Base-by-base conservation (phyloP, 1,140 invertebrate species). In the Penaeus chinensis region DNA sequence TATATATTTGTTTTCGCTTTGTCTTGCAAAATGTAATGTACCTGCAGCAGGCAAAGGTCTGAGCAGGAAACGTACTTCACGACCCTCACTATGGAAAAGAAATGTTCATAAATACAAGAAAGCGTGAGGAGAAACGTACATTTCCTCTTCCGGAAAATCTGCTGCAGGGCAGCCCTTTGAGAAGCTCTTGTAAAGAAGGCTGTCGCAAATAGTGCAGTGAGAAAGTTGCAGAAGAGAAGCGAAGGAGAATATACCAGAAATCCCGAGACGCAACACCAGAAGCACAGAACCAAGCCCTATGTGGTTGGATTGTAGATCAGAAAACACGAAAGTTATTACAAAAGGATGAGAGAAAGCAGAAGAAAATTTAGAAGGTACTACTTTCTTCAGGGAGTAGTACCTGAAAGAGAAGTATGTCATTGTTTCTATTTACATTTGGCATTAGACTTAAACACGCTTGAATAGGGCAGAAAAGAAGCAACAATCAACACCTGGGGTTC, bases 211-310 rank as follows among this genome's bases (percentile, higher is more conserved):
- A 24, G 77, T 79, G 77, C 77, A n/a, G 47, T 79, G 24, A 79
- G 79, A 81, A 81, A 60, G 54, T 81, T 81, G 62, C 10, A 61
- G 47, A 81, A 66, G 65, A 81, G 77, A 42, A 81, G 11, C 79
- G 79, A 61, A 81, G 79, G 54, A 81, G n/a, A 60, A 60, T 81
- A 61, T 81, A 81, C 79, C 79, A 81, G 24, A 42, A 81, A 81
- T 81, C 24, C 54, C 42, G 79, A 81, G 24, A 63, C 27, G 79
- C 79, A n/a, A 42, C 79, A 81, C 60, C 79, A 81, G 54, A 61
- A 81, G 54, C 19, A 81, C 79, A 81, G 54, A 81, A 61, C 62
- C 16, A 80, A 80, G 60, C 24, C 42, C 42, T 80, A 22, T 20
- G 78, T 61, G 78, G 78, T 80, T 80, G 61, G 78, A 80, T 80